A percentile compares a stretch with the other conserved stretches of the same genome.
Conservation (phyloP, 2,113 vertebrate genomes). For the Oostethus manadensis region DNA sequence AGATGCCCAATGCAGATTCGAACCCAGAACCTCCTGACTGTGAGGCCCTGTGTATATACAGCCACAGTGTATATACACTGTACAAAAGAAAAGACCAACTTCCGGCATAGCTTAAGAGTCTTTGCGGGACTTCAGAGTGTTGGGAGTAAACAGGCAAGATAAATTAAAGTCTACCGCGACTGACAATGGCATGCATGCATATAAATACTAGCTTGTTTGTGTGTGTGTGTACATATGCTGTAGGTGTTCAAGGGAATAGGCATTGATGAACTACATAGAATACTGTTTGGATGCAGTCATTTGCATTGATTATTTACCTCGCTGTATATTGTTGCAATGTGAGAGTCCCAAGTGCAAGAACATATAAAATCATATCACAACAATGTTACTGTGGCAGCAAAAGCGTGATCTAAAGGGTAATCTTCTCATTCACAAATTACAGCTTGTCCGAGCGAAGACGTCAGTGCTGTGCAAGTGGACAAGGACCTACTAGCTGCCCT, state of each 20-base stretch:
- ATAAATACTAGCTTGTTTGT: conserved; percentile 49
- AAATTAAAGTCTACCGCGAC: conserved; percentile 38
- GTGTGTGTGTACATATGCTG: conserved; percentile 19
- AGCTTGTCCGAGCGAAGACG: conserved; percentile 19
- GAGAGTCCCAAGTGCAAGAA: conserved; percentile 51
- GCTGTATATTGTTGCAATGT: conserved; percentile 41
- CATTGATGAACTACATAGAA: conserved; percentile 31
- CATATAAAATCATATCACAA: conserved; percentile 28
- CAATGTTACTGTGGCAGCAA: conserved; percentile 14
- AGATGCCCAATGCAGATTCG: too few relatives aligned
- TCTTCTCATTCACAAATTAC: conserved; percentile 9
- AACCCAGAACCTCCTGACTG: too few relatives aligned
- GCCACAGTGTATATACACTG: too few relatives aligned
- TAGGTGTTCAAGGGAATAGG: conserved; percentile 41
- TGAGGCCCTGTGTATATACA: too few relatives aligned
- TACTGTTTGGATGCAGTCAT: conserved; percentile 44
- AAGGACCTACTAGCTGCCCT: conserved; percentile 41
- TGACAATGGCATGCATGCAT: conserved; percentile 56
- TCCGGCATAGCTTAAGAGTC: conserved; percentile 56
- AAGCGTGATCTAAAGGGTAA: conserved; percentile 11
- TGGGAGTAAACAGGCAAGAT: conserved; percentile 16
- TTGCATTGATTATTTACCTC: conserved; percentile 47
- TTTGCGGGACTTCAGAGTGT: conserved; percentile 13
- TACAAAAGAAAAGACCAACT: too few relatives aligned
- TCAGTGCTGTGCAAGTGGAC: conserved; percentile 50